Percentiles rank a stretch among this genome's conserved stretches.
Evolutionary conservation across 1,140 invertebrate genomes (phyloP).

Genomic region (Dinoponera quadriceps): DNA sequence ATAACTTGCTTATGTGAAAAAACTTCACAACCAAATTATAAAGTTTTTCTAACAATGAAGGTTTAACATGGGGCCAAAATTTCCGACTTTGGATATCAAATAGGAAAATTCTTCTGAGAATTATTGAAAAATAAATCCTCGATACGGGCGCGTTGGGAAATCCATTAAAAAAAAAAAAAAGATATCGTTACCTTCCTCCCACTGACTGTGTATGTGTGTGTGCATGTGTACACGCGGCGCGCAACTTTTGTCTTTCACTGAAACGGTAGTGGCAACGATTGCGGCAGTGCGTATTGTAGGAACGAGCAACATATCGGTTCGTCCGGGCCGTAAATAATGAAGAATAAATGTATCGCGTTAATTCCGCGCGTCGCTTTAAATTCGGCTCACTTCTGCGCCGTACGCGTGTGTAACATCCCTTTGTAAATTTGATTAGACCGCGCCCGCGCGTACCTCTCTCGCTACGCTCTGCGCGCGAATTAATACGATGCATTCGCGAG

Average conservation of each 20-base stretch:
- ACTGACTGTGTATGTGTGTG: too few species aligned
- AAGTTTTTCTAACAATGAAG: too few species aligned
- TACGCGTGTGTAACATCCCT: not conserved
- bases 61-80: too few species aligned
- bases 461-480: constrained; percentile 15
- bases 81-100: too few species aligned
- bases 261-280: not conserved
- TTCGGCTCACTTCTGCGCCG: constrained; percentile 41
- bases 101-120: too few species aligned
- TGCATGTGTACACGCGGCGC: not conserved
- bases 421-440: constrained; percentile 64
- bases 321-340: not conserved
- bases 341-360: constrained; percentile 62
- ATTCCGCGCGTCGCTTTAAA: constrained; percentile 44
- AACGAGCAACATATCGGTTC: not conserved
- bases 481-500: not conserved
- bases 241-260: constrained; percentile 49
- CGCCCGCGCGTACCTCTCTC: too few species aligned
- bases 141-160: too few species aligned
- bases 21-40: too few species aligned
- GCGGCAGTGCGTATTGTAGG: not conserved
- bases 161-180: too few species aligned
- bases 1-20: too few species aligned
- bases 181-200: too few species aligned
- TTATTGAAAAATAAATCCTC: too few species aligned